Evolutionary conservation across 2,888 invertebrate species (phyloP).

Genomic region (Cinara cedri): DNA sequence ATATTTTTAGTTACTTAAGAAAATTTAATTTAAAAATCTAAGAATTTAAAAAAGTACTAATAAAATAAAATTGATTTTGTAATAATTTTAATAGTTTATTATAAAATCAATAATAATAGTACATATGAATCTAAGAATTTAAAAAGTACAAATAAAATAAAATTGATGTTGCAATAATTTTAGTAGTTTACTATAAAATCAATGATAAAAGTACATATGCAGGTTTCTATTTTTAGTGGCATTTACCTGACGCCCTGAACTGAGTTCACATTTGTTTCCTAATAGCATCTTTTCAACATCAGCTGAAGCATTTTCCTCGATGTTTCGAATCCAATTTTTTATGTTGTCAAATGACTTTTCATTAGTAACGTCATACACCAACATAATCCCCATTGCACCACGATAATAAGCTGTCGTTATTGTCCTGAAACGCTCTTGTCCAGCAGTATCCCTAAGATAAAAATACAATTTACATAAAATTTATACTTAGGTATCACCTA

Average conservation of each 20-base stretch:
- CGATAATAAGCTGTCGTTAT: constrained; percentile 99
- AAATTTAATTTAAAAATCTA: too few relatives aligned
- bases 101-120: too few relatives aligned
- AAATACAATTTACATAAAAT: constrained; percentile 48
- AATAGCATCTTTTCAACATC: constrained; percentile 99
- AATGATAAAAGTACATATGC: too few relatives aligned
- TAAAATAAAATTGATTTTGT: too few relatives aligned
- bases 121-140: too few relatives aligned
- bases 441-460: constrained; percentile 89
- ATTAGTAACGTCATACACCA: constrained; percentile 98
- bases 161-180: neutral
- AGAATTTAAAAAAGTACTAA: too few relatives aligned
- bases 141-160: too few relatives aligned
- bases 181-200: too few relatives aligned
- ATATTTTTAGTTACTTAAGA: too few relatives aligned
- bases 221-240: neutral
- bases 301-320: constrained; percentile 97
- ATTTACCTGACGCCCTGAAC: constrained; percentile 85
- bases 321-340: constrained; percentile 98
- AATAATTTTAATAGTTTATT: too few relatives aligned
- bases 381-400: constrained; percentile 99
- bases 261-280: constrained; percentile 98
- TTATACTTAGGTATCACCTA: too few relatives aligned
- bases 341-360: constrained; percentile 99
- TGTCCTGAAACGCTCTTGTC: constrained; percentile 97